phyloP scores from a whole-genome alignment of 2,113 vertebrate species.

The Mustela lutreola region DNA sequence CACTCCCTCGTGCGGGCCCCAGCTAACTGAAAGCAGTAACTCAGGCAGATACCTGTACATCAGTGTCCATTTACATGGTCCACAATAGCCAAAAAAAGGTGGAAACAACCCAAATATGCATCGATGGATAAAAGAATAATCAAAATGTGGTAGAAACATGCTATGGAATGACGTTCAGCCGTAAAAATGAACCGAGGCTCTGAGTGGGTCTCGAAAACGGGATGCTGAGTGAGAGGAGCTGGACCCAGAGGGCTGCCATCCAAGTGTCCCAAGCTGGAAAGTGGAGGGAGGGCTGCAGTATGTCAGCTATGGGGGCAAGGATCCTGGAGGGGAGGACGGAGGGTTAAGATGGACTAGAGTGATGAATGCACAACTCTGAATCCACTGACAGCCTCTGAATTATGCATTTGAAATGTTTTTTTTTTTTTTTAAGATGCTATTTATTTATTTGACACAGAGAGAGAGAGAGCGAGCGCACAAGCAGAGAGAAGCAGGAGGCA shows the following conservation, averaged over 20 bases:
- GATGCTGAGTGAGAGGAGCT: not conserved
- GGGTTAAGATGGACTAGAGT: too few relatives aligned
- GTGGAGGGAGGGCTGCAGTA: too few relatives aligned
- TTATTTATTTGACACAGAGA: too few relatives aligned
- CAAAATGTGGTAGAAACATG: too few relatives aligned
- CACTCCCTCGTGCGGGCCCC: too few relatives aligned
- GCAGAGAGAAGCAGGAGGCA: too few relatives aligned
- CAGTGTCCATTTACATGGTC: accelerated
- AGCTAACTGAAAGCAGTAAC: not conserved
- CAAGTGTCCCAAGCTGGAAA: not conserved
- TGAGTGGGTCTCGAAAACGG: not conserved
- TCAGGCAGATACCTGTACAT: not conserved
- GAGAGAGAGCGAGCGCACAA: too few relatives aligned
- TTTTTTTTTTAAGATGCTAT: too few relatives aligned
- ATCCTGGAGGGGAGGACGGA: not conserved
- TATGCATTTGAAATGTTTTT: not conserved
- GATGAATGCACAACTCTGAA: not conserved
- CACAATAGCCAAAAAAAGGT: not conserved
- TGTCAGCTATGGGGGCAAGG: too few relatives aligned
- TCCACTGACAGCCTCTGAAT: not conserved
- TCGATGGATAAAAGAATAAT: accelerated
- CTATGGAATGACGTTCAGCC: not conserved
- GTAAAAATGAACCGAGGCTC: not conserved
- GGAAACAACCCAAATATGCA: not conserved
- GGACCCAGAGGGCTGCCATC: not conserved